phyloP scores from a whole-genome alignment of 1,140 invertebrate species.

The Adoxophyes honmai region DNA sequence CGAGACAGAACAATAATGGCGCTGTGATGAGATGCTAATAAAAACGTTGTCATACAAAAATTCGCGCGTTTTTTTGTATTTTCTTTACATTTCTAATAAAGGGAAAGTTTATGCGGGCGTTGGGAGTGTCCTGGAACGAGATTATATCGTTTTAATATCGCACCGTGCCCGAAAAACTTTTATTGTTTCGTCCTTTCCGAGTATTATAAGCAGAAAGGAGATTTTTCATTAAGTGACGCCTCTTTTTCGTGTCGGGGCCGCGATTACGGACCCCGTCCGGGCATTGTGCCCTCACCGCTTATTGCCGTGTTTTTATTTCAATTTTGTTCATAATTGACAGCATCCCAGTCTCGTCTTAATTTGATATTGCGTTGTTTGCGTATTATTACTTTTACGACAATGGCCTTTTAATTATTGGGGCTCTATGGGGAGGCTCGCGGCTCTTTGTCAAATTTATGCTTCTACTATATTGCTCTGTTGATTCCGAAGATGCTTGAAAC shows the following conservation, averaged over 20 bases:
- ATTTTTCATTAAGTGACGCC: slow-evolving; percentile 59
- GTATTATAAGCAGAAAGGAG: slow-evolving; percentile 52
- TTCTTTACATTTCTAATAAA: slow-evolving; percentile 60
- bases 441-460: slow-evolving; percentile 10
- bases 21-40: slow-evolving; percentile 51
- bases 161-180: slow-evolving; percentile 47
- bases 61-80: slow-evolving; percentile 40
- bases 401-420: slow-evolving; percentile 22
- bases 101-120: slow-evolving; percentile 40
- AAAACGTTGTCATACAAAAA: slow-evolving; percentile 48
- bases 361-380: slow-evolving; percentile 44
- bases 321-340: slow-evolving; percentile 60
- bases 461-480: slow-evolving; percentile 1
- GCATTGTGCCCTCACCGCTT: slow-evolving; percentile 37
- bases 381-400: slow-evolving; percentile 40
- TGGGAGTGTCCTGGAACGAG: slow-evolving; percentile 38
- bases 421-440: slow-evolving; percentile 15
- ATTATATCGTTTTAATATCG: slow-evolving; percentile 67
- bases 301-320: slow-evolving; percentile 54
- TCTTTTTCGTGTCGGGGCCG: slow-evolving; percentile 35
- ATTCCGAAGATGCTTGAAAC: background rate
- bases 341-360: slow-evolving; percentile 48
- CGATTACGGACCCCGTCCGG: slow-evolving; percentile 57
- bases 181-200: slow-evolving; percentile 50
- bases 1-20: slow-evolving; percentile 45